Evolutionary conservation across 2,113 vertebrate species (phyloP), one percentile per base, ranked within the genome.

Genomic region (Hemicordylus capensis): DNA sequence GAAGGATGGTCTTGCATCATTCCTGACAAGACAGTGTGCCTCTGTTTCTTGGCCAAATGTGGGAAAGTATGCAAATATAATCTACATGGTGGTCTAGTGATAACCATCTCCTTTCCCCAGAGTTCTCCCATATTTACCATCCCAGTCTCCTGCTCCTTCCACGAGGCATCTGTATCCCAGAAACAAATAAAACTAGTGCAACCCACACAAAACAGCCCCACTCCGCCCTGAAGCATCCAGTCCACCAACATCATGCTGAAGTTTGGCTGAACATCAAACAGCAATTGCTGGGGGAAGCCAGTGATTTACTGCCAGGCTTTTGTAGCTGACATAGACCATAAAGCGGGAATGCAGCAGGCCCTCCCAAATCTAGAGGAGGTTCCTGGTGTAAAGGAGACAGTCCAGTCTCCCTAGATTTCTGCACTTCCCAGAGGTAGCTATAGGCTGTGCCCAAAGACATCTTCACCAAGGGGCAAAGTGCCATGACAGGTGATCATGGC

Each of bases 141-240:
- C 26, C 31, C 59, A 85, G 46, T 95, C 19, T 92, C 94, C 88
- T 89, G 93, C 81, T 95, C 93, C 80, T 94, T 90, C 58, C 93
- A 94, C 31, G 92, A 94, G 54, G 96, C 96, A 2, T 76, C 74
- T 67, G 73, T 56, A 58, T n/a, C 20, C n/a, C 37, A 77, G 48
- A 84, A 37, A 37, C 73, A 54, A 76, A 76, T 66, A 76, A 64
- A 75, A 66, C 26, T 39, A 10, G 22, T 77, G 34, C 20, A 24
- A 15, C n/a, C 37, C 11, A 44, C 54, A 46, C 31, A 48, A 64
- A 54, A 39, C 51, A 4, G 39, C 26, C 51, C 1, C 28, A 10
- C 7, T 39, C 34, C 20, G 39, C 39, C 46, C 19, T 51, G 42
- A 12, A 31, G n/a, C 77, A 48, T n/a, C 12, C 34, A 58, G 34